A percentile compares a stretch with the other conserved stretches of the same genome.
phyloP scores from a whole-genome alignment of 2,113 vertebrate species.

The Sclerurus mexicanus region DNA sequence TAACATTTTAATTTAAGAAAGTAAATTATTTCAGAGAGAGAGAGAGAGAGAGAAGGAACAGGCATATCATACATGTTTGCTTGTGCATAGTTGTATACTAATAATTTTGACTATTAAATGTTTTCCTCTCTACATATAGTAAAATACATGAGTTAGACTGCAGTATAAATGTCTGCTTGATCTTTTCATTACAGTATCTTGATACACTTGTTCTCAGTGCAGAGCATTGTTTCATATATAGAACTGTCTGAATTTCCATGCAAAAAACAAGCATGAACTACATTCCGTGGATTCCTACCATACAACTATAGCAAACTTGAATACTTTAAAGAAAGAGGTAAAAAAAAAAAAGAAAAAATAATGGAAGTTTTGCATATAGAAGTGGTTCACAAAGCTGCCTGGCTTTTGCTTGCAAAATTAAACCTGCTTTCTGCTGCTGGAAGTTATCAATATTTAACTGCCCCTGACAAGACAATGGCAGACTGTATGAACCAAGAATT shows the following conservation, averaged over 20 bases:
- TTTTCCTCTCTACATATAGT: background rate
- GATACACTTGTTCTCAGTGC: background rate
- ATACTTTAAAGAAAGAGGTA: background rate
- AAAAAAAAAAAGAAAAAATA: too few relatives aligned
- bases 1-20: background rate
- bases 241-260: background rate
- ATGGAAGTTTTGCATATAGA: background rate
- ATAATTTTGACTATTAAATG: background rate
- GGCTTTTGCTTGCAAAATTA: constrained; percentile 11
- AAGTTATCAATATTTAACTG: constrained; percentile 64
- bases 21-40: background rate
- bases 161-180: background rate
- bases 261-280: background rate
- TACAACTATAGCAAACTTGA: background rate
- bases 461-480: constrained; percentile 33
- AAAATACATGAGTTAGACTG: background rate
- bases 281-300: background rate
- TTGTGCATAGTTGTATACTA: background rate
- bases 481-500: constrained; percentile 9
- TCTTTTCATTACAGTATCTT: background rate
- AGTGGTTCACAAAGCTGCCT: background rate
- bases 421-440: background rate
- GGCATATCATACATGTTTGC: background rate
- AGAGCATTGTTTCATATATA: background rate
- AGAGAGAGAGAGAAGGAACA: background rate